A percentile compares a stretch with the other conserved stretches of the same genome.
Evolutionary conservation across 2,797 vertebrate species (phyloP).

Genomic region (Rhinichthys osculus): DNA sequence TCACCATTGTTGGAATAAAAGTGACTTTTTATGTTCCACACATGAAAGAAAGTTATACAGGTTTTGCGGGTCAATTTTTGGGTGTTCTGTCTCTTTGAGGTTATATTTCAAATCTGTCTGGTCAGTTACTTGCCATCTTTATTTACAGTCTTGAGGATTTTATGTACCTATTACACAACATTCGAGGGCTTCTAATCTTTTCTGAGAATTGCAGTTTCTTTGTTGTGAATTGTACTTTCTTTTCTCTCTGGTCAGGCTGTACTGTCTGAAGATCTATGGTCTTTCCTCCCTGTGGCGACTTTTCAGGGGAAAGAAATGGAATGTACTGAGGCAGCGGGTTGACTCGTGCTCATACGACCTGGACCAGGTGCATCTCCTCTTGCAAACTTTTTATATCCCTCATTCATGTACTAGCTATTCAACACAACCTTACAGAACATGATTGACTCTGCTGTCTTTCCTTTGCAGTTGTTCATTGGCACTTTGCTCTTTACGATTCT

Average conservation of each 20-base stretch:
- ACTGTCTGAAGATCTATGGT: conserved; percentile 93
- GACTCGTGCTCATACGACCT: conserved; percentile 98
- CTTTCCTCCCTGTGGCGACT: conserved; percentile 96
- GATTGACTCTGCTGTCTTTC: not conserved
- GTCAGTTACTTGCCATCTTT: not conserved
- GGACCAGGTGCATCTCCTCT: conserved; percentile 86
- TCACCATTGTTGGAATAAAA: not conserved
- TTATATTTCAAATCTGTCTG: not conserved
- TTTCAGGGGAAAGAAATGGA: conserved; percentile 99
- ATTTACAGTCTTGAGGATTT: not conserved
- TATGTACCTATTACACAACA: not conserved
- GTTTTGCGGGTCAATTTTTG: not conserved
- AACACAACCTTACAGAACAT: not conserved
- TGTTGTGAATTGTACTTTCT: not conserved
- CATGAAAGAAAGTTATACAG: not conserved
- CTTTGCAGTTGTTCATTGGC: conserved; percentile 90
- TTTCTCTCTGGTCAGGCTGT: conserved; percentile 79
- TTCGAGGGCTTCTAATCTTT: not conserved
- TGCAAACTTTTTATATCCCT: not conserved
- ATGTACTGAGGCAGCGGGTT: conserved; percentile 92
- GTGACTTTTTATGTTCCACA: not conserved
- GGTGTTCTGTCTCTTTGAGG: not conserved
- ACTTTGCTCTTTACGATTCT: conserved; percentile 95
- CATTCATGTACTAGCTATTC: not conserved
- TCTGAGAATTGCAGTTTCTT: not conserved